phyloP scores from a whole-genome alignment of 2,113 vertebrate species.

The Anguilla rostrata region DNA sequence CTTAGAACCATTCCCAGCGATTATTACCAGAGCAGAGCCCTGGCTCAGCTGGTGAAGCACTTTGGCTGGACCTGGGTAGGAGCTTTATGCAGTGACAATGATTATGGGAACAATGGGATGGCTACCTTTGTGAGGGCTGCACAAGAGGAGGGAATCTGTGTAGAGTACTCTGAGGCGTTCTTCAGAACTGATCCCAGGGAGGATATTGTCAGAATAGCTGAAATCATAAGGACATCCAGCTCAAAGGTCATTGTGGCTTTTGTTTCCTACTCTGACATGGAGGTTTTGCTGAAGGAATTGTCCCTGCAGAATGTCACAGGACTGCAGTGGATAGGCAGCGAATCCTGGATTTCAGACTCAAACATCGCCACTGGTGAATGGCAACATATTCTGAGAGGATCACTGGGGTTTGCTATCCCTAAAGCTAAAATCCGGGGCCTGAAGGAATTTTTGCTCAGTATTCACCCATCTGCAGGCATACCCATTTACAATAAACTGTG shows the following conservation, averaged over 20 bases:
- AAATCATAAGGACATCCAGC: constrained; percentile 46
- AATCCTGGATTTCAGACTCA: constrained; percentile 57
- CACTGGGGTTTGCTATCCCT: constrained; percentile 55
- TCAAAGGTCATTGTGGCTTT: constrained; percentile 58
- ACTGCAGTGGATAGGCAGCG: constrained; percentile 59
- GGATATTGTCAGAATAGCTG: constrained; percentile 43
- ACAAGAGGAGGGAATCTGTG: constrained; percentile 47
- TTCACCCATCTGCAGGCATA: constrained; percentile 30
- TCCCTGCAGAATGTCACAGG: constrained; percentile 50
- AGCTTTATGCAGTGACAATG: constrained; percentile 51
- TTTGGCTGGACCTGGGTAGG: constrained; percentile 60
- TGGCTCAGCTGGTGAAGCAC: constrained; percentile 49
- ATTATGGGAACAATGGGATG: constrained; percentile 57
- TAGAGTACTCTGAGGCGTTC: constrained; percentile 51
- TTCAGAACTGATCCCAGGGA: constrained; percentile 45
- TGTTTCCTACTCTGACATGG: constrained; percentile 54
- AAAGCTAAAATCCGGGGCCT: constrained; percentile 50
- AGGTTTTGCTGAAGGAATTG: constrained; percentile 50
- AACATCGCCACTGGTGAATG: constrained; percentile 46
- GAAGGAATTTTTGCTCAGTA: constrained; percentile 43
- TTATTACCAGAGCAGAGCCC: constrained; percentile 51
- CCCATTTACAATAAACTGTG: constrained; percentile 45
- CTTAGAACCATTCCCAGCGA: constrained; percentile 58
- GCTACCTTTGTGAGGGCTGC: constrained; percentile 51
- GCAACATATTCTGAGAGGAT: constrained; percentile 47